Evolutionary conservation across 1,140 invertebrate genomes (phyloP).

Genomic region (Calycopis cecrops): DNA sequence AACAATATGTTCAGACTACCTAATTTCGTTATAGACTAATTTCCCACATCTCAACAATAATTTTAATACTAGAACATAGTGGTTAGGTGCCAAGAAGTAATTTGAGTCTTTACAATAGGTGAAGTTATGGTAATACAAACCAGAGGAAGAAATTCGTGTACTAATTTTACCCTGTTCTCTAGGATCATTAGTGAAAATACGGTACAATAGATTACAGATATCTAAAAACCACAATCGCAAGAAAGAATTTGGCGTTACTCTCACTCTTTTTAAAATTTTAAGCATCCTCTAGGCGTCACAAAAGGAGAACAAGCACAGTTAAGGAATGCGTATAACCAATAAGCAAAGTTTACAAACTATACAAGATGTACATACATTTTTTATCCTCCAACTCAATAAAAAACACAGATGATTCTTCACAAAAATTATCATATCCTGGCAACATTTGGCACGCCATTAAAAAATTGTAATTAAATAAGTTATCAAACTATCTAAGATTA

Average conservation of each 20-base stretch:
- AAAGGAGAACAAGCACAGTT: slow-evolving; percentile 47
- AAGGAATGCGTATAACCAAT: slow-evolving; percentile 35
- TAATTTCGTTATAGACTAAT: slow-evolving; percentile 46
- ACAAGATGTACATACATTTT: too few relatives aligned
- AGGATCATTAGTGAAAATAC: slow-evolving; percentile 67
- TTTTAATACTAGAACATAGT: slow-evolving; percentile 59
- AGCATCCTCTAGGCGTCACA: slow-evolving; percentile 51
- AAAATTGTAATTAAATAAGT: slow-evolving; percentile 65
- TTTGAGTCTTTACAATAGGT: slow-evolving; percentile 59
- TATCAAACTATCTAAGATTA: slow-evolving; percentile 71
- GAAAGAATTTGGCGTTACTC: slow-evolving; percentile 33
- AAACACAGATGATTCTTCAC: slow-evolving; percentile 38
- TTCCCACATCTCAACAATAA: slow-evolving; percentile 64
- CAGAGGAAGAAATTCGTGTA: slow-evolving; percentile 62
- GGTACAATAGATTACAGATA: slow-evolving; percentile 24
- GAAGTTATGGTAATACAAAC: slow-evolving; percentile 67
- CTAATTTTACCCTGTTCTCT: slow-evolving; percentile 74
- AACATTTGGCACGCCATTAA: slow-evolving; percentile 62
- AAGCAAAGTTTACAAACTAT: too few relatives aligned
- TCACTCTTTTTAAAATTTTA: slow-evolving; percentile 69
- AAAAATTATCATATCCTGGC: slow-evolving; percentile 40
- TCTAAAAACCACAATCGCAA: slow-evolving; percentile 24
- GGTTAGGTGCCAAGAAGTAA: slow-evolving; percentile 67
- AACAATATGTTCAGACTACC: slow-evolving; percentile 48
- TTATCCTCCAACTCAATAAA: slow-evolving; percentile 30